Percentiles rank a stretch among this genome's conserved stretches.
These are phyloP conservation scores for Homarus americanus DNA, from an alignment of 1,140 invertebrate species.

Conservation along the genomic window DNA sequence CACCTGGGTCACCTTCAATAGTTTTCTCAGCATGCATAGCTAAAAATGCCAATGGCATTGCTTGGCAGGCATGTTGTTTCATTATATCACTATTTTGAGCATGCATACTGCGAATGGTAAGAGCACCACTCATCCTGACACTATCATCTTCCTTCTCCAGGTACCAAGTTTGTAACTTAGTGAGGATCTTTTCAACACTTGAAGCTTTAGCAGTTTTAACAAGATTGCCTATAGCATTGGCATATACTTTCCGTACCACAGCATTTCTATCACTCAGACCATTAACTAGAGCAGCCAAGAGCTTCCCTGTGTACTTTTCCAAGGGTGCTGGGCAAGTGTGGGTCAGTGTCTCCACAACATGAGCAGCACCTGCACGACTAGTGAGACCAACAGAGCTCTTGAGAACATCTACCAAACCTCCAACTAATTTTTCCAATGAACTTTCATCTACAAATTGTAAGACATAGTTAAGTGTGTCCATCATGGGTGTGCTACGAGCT, in stretches of 20 bases:
- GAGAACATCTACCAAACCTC: slow-evolving; percentile 89
- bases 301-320: slow-evolving; percentile 85
- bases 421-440: slow-evolving; percentile 87
- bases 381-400: slow-evolving; percentile 89
- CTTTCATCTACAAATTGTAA: slow-evolving; percentile 89
- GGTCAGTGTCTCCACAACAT: slow-evolving; percentile 88
- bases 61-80: slow-evolving; percentile 86
- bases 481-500: slow-evolving; percentile 90
- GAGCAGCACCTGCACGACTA: slow-evolving; percentile 90
- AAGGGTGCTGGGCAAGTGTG: slow-evolving; percentile 82
- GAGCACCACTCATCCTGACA: slow-evolving; percentile 85
- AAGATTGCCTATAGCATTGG: slow-evolving; percentile 90
- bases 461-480: slow-evolving; percentile 91
- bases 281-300: slow-evolving; percentile 87
- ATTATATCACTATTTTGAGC: slow-evolving; percentile 90
- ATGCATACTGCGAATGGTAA: slow-evolving; percentile 89
- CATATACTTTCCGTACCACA: slow-evolving; percentile 89
- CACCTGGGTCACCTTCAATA: slow-evolving; percentile 77
- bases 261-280: slow-evolving; percentile 91
- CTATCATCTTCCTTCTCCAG: slow-evolving; percentile 87
- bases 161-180: slow-evolving; percentile 89
- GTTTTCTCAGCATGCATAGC: slow-evolving; percentile 91
- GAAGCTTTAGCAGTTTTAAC: slow-evolving; percentile 91
- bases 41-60: slow-evolving; percentile 91
- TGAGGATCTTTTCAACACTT: slow-evolving; percentile 91